A percentile compares a stretch with the other conserved stretches of the same genome.
Evolutionary conservation across 2,797 vertebrate genomes (phyloP).

Genomic region (Bradypodion ventrale): DNA sequence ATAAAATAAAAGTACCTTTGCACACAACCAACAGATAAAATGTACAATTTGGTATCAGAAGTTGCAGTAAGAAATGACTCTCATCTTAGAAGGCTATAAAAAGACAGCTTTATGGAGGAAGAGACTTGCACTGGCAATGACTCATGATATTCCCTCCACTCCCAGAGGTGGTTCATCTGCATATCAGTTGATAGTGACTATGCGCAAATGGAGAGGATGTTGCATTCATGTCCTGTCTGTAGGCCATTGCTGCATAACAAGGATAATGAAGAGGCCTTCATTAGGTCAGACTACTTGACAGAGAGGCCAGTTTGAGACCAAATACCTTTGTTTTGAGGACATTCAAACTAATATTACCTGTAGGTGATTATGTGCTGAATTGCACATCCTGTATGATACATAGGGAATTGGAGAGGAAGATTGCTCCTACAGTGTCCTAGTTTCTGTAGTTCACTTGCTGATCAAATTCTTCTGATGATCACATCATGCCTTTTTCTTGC

Average conservation of each 20-base stretch:
- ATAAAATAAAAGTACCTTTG: neutral
- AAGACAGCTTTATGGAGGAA: neutral
- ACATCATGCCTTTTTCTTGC: slow-evolving; percentile 47
- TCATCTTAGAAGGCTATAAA: neutral
- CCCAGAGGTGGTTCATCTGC: too few species aligned
- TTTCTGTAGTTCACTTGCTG: slow-evolving; percentile 37
- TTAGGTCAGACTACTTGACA: neutral
- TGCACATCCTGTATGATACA: neutral
- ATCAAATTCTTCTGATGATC: slow-evolving; percentile 31
- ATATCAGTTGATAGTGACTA: too few species aligned
- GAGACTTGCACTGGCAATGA: neutral
- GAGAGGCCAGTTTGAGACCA: neutral
- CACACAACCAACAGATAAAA: neutral
- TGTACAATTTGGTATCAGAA: neutral
- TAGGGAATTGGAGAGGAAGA: slow-evolving; percentile 10
- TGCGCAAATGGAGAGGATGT: too few species aligned
- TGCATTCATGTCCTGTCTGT: too few species aligned
- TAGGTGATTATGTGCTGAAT: neutral
- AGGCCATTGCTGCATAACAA: neutral
- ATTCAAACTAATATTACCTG: neutral
- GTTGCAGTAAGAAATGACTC: neutral
- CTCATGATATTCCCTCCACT: too few species aligned
- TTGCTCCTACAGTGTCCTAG: slow-evolving; percentile 5
- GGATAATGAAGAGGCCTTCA: neutral
- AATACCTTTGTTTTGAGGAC: neutral